Base-by-base conservation (phyloP, 2,113 vertebrate species). In the Bubo scandiacus region DNA sequence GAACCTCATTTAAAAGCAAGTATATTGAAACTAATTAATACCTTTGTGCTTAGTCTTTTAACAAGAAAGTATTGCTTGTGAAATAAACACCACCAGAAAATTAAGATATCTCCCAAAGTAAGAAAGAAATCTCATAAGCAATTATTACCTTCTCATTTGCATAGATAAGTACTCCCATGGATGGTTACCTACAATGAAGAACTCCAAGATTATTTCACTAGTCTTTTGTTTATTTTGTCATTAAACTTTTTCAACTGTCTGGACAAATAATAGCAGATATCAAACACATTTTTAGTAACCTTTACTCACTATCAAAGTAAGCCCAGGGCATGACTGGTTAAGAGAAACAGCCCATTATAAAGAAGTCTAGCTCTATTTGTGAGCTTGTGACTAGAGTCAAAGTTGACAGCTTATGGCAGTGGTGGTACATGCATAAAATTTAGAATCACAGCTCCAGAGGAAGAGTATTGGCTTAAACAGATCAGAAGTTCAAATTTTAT, bases 301-400 rank as follows among this genome's bases (percentile, higher is more conserved):
- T 90, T 88, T 87, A 86, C 30, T 81, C 92, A 75, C 6, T 38
- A 62, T 81, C 62, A 87, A 92, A 81, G 23, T 30, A 91, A 95
- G 36, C n/a, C 29, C 6, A 80, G 29, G 8, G 17, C 5, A 0
- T 57, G 29, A 75, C 16, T 36, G 16, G 1, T 88, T 70, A 43
- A 75, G 40, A 59, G 14, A 66, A 81, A 68, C 12, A 81, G 26
- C 3, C 11, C 12, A 36, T 71, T 77, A 71, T 36, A 57, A 66
- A 12, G 36, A 78, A 75, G 38, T 58, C 62, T 79, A 81, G 6
- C 36, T 78, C 23, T 93, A 42, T 86, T 78, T 86, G 27, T 58
- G 26, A 0, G 2, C 26, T 93, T 92, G 32, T 91, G 83, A 91
- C 12, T 54, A 57, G 21, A 94, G 78, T 30, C 45, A 61, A 77